Base-by-base conservation (phyloP, 2,113 vertebrate genomes). In the Hippocampus mohnikei region DNA sequence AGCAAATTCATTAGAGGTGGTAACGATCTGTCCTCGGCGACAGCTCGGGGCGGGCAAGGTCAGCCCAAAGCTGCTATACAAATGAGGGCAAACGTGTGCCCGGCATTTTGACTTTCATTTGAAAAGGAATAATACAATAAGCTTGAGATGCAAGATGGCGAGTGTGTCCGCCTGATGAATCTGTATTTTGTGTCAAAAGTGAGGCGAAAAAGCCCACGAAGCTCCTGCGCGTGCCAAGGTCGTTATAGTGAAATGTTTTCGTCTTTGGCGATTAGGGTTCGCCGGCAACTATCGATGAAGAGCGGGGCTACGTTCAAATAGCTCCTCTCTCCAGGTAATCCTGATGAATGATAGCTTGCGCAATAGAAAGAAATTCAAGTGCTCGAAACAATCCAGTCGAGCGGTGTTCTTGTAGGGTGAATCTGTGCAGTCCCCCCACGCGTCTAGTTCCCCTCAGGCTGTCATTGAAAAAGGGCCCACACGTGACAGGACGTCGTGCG, bases 1-100 rank as follows among this genome's bases (percentile, higher is more conserved):
- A 66, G 73, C 74, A 83, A 84, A 86, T 84, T 90, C 83, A 89
- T 90, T 91, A 89, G 67, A 20, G 75, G 73, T 61, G 68, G 66
- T 88, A 89, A 89, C 75, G 76, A 88, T 85, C 79, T 76, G 73
- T 75, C 66, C 75, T 60, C 42, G 46, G 27, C 81, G 82, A 81
- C 82, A 74, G 77, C 72, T 71, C 11, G 18, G 60, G 78, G 68
- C 52, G 61, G 58, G 21, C 70, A 82, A 84, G 86, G 87, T 91
- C 87, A 85, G 52, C 25, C 13, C 48, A 56, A 75, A 60, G 50
- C 75, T 83, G 74, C 77, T 83, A 81, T 85, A 72, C 69, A 71
- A 73, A 84, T 86, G 82, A 72, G 27, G 59, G 52, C 46, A 66
- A 68, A 60, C 21, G 65, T 46, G 66, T 58, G 11, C 25, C 18